Evolutionary conservation across 2,888 invertebrate species (phyloP), one percentile per base, ranked within the genome.

Genomic region (Hetaerina titia): DNA sequence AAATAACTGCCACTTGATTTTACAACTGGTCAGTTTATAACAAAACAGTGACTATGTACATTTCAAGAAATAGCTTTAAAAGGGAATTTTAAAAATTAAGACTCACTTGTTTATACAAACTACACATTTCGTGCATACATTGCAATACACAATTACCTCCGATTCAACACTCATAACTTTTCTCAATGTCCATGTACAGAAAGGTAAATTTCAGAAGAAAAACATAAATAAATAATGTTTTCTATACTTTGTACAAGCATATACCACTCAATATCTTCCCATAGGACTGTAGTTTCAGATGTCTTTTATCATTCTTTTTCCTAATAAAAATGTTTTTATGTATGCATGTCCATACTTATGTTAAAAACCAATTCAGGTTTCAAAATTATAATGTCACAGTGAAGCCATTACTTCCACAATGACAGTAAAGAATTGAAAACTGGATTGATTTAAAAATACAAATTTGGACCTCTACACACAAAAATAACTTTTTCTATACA

Each of bases 171-270:
- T 81, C 81, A 81, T n/a, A 69, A 69, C 25, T 81, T 81, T 81
- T 81, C 13, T 81, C 81, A 81, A 15, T 13, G 13, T 15, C 13
- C 11, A 81, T 2, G 7, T 45, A 45, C 45, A 11, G 0, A 11
- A 19, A 69, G 31, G 15, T 81, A 4, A n/a, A 81, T 81, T 25
- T 31, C 31, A 31, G 31, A 31, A 45, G 25, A 81, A 81, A 25
- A 81, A 81, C 31, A 74, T 74, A 81, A 81, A 81, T 81, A 81
- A 81, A 81, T 81, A 81, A 45, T 45, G 81, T 25, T 31, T 31
- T 81, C 9, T 81, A 2, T 31, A 31, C 81, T 81, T 81, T 81
- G 81, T 81, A 81, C 81, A 81, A 31, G 31, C 81, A 81, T 31
- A 31, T 11, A 31, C 31, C 11, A 31, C 31, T 81, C n/a, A 8